phyloP scores from a whole-genome alignment of 2,888 invertebrate species.

The Crioceris asparagi region DNA sequence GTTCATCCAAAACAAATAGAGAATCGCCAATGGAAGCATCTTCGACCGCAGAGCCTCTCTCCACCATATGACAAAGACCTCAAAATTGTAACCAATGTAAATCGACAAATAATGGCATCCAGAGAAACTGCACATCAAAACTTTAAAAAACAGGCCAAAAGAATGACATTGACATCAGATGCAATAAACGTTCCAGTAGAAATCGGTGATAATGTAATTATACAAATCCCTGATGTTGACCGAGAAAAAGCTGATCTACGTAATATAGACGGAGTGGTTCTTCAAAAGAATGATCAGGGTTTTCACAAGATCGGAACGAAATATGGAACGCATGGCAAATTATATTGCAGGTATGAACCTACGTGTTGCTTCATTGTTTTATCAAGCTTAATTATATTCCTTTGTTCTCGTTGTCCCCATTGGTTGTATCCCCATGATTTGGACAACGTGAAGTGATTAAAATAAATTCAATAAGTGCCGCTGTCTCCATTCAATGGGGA shows the following conservation, averaged over 20 bases:
- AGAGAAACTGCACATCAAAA: conserved; percentile 9
- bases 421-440: no score
- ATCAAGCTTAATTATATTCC: neutral
- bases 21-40: neutral
- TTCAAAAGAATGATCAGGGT: no score
- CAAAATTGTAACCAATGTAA: neutral
- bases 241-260: no score
- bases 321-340: no score
- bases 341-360: no score
- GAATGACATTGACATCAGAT: conserved; percentile 15
- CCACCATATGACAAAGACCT: neutral
- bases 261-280: no score
- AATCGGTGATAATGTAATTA: conserved; percentile 19
- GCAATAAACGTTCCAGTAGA: conserved; percentile 14
- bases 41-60: neutral
- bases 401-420: neutral
- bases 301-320: conserved; percentile 18
- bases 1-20: neutral
- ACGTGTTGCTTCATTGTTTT: neutral
- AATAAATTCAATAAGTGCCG: no score
- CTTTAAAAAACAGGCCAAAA: conserved; percentile 15
- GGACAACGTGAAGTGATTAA: no score
- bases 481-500: no score
- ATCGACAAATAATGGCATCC: conserved; percentile 5
- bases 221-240: no score